Evolutionary conservation across 2,888 invertebrate genomes (phyloP).

Genomic region (Philereme vetulata): DNA sequence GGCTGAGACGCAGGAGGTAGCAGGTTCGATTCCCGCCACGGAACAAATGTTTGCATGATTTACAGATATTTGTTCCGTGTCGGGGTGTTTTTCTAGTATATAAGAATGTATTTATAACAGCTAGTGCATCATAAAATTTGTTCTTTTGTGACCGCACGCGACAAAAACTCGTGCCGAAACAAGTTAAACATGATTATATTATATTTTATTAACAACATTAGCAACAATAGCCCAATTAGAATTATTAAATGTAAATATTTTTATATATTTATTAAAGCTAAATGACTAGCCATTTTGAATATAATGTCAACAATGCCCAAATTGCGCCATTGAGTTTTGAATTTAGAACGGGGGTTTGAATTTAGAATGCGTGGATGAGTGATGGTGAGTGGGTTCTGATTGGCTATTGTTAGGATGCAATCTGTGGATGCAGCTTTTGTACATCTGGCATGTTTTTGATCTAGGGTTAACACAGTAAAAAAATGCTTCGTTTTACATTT

Average conservation of each 20-base stretch:
- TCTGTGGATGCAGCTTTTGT: conserved; percentile 46
- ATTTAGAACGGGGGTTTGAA: conserved; percentile 55
- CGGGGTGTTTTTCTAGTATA: too few species aligned
- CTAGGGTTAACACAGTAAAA: conserved; percentile 16
- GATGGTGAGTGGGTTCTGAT: conserved; percentile 65
- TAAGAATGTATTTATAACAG: too few species aligned
- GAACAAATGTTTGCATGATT: too few species aligned
- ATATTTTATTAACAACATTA: conserved; percentile 18
- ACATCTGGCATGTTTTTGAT: conserved; percentile 49
- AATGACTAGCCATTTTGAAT: conserved; percentile 26
- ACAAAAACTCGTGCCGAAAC: conserved; percentile 27
- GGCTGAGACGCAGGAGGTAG: too few species aligned
- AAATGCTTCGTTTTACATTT: conserved; percentile 6
- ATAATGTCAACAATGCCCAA: conserved; percentile 46
- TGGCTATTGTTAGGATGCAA: conserved; percentile 69
- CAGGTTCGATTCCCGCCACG: too few species aligned
- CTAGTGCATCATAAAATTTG: not conserved
- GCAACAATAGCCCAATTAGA: conserved; percentile 24
- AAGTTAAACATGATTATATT: conserved; percentile 12
- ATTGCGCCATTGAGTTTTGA: conserved; percentile 46
- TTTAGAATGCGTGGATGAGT: conserved; percentile 61
- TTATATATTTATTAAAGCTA: not conserved
- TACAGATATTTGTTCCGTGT: too few species aligned
- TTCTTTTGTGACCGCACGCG: conserved; percentile 9
- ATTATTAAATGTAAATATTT: conserved; percentile 17